Base-by-base conservation (phyloP, 1,140 invertebrate species). In the Drosophila sulfurigaster region DNA sequence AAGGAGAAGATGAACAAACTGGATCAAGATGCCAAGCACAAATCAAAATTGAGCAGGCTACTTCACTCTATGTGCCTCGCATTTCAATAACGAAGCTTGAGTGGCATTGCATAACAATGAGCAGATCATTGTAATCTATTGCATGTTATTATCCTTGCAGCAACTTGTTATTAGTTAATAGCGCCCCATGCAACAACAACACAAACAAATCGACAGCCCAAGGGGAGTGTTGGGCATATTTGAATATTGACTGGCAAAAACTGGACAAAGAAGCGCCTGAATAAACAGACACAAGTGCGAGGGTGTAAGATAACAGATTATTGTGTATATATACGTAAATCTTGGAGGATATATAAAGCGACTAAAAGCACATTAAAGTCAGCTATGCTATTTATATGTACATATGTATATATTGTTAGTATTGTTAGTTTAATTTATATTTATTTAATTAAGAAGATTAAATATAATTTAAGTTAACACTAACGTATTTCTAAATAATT, bases 31-130 rank as follows among this genome's bases (percentile, higher is more conserved):
- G 13, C 15, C 8, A 10, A 41, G 10, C 13, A 48, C 45, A 51
- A 6, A 51, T 3, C 48, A 28, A 10, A 5, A 25, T 10, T 11
- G 38, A 10, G 11, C 16, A 25, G 2, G 43, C 54, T 43, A 41
- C 7, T 25, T 25, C 20, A 25, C 20, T 25, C 5, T 43, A 60
- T 81, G 69, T 65, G 64, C 13, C 6, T 16, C 20, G 57, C 51
- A 80, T 67, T 73, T 77, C 48, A 80, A 79, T 70, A 69, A 75
- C n/a, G 11, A 7, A 3, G 7, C 25, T 15, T 15, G 58, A 11
- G 5, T 11, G 35, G 6, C 35, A 46, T 45, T n/a, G 58, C 32
- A 58, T 58, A 58, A 63, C 48, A 63, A 65, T 56, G 13, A 65
- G 11, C 8, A 54, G 43, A 45, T 35, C 49, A 60, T 63, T 65